A percentile compares a stretch with the other conserved stretches of the same genome.
Evolutionary conservation across 2,888 invertebrate genomes (phyloP).

Genomic region (Erynnis tages): DNA sequence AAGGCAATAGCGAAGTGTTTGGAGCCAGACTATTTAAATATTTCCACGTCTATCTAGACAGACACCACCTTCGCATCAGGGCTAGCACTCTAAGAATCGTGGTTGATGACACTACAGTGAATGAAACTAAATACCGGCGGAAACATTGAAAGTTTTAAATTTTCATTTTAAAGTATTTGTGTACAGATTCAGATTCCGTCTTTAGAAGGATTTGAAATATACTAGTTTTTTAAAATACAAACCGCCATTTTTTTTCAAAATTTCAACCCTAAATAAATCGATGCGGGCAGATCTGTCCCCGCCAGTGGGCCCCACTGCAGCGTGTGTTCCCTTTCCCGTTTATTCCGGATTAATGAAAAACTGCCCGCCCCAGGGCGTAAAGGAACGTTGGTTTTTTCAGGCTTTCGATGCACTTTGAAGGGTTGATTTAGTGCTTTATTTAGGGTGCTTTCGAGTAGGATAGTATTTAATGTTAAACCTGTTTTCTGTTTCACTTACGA

Average conservation of each 20-base stretch:
- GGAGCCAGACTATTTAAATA: conserved; percentile 8
- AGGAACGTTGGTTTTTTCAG: conserved; percentile 5
- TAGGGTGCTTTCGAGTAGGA: too few species aligned
- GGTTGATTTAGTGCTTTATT: background rate
- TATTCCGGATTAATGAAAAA: conserved; percentile 22
- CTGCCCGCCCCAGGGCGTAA: background rate
- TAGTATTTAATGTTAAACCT: too few species aligned
- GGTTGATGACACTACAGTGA: too few species aligned
- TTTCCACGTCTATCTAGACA: conserved; percentile 1
- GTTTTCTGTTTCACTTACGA: too few species aligned
- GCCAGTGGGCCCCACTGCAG: conserved; percentile 2
- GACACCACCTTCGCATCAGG: background rate
- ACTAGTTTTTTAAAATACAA: too few species aligned
- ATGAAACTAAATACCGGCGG: too few species aligned
- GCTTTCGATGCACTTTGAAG: background rate
- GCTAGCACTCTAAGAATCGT: too few species aligned
- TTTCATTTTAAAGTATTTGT: too few species aligned
- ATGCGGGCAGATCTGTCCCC: conserved; percentile 13
- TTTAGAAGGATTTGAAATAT: too few species aligned
- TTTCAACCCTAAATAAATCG: conserved; percentile 21
- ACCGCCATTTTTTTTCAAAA: too few species aligned
- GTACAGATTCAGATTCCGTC: too few species aligned
- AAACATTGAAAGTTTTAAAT: too few species aligned
- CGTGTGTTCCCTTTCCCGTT: conserved; percentile 16
- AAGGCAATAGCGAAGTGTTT: background rate